Evolutionary conservation across 2,888 invertebrate species (phyloP), one percentile per base, ranked within the genome.

Genomic region (Pyrrhosoma nymphula): DNA sequence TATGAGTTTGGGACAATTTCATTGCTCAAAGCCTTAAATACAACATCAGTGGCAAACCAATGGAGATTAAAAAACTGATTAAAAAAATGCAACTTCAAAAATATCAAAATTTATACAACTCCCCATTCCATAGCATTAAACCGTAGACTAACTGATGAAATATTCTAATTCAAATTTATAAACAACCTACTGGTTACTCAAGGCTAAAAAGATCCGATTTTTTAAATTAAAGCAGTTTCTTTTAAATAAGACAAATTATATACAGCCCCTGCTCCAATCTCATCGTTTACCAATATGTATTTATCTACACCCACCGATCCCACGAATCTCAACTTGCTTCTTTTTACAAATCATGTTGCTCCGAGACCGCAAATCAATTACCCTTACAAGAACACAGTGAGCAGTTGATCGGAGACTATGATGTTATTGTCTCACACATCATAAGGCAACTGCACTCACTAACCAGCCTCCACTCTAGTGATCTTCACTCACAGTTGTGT

Each of bases 401-500:
- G 93, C 56, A 69, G 39, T 91, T 23, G 47, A 23, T 18, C 75
- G 26, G 69, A 93, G 63, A 93, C 93, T n/a, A 3, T 18, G 47
- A 16, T 47, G 69, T 26, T n/a, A n/a, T 35, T 0, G 23, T 39
- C 69, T 69, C 56, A 12, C 1, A 30, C 3, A 14, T 26, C 56
- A n/a, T 56, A 23, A 39, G 56, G n/a, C 55, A 14, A 63, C 91
- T 91, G 2, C 3, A 26, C 39, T 69, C 93, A 26, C 89, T 6
- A 89, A 35, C 82, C 89, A 56, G 56, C 26, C 69, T 93, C 39
- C 69, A 39, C 88, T 56, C 89, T 88, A 60, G 56, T 35, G 26
- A 63, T 95, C 89, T 69, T 90, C 95, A 88, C 95, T 90, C 89
- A 95, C 89, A 95, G 95, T n/a, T 95, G 95, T 89, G 95, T 95